Evolutionary conservation across 2,888 invertebrate species (phyloP).

Genomic region (Hydrotaea diabolus): DNA sequence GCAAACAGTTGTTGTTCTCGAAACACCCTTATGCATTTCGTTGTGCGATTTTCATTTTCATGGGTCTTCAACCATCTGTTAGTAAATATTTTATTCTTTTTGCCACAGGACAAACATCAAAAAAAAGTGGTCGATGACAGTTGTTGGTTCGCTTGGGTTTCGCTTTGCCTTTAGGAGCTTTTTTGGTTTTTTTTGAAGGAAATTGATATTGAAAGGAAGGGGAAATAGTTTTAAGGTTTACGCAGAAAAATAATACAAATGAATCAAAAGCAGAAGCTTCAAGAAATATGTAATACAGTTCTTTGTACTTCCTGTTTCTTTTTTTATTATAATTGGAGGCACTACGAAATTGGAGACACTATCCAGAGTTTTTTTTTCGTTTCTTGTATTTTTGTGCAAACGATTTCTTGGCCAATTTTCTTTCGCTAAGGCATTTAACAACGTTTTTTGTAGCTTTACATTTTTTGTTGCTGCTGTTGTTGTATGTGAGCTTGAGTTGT

Average conservation of each 20-base stretch:
- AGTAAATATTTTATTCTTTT: conserved; percentile 1
- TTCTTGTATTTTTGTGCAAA: too few relatives aligned
- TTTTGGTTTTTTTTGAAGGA: neutral
- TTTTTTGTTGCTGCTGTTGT: neutral
- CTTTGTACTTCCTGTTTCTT: too few relatives aligned
- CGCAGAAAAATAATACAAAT: neutral
- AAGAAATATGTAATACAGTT: neutral
- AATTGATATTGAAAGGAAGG: neutral
- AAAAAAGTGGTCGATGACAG: neutral
- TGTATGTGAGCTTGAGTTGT: neutral
- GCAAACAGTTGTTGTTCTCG: too few relatives aligned
- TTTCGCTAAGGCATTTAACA: neutral
- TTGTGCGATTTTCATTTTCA: neutral
- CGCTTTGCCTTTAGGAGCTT: neutral
- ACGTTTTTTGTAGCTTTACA: neutral
- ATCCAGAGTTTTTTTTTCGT: neutral
- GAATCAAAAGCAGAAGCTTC: conserved; percentile 1
- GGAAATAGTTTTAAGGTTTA: conserved; percentile 11
- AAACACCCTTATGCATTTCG: too few relatives aligned
- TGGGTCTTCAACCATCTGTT: neutral
- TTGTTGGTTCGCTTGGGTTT: neutral
- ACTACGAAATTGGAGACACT: neutral
- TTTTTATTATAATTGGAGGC: neutral
- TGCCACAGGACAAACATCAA: conserved; percentile 7
- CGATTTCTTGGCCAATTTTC: neutral